phyloP scores from a whole-genome alignment of 1,140 invertebrate species.

The Parapsyche elsis region DNA sequence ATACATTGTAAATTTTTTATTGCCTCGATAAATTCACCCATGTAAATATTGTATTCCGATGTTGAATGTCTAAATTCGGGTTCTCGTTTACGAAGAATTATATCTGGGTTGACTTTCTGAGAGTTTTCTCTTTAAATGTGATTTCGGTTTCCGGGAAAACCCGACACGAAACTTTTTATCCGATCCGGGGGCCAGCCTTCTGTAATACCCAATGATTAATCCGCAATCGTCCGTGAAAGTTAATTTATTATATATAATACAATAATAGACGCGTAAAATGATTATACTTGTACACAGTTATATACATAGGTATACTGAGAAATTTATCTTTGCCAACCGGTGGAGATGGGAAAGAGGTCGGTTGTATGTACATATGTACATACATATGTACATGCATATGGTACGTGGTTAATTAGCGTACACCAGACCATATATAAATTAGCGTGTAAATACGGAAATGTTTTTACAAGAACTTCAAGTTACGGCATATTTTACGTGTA shows the following conservation, averaged over 20 bases:
- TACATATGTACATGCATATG: background rate
- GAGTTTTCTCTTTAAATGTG: background rate
- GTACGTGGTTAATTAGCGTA: too few species aligned
- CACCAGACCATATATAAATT: too few species aligned
- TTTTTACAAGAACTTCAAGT: too few species aligned
- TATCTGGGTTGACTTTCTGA: background rate
- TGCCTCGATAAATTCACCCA: background rate
- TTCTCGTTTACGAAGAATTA: background rate
- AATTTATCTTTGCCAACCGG: too few species aligned
- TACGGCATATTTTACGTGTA: too few species aligned
- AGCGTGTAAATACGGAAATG: too few species aligned
- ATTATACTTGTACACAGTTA: too few species aligned
- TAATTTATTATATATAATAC: background rate
- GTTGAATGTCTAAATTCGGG: background rate
- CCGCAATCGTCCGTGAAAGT: slow-evolving; percentile 25
- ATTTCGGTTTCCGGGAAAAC: background rate
- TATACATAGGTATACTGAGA: too few species aligned
- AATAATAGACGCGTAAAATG: too few species aligned
- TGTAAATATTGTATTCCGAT: background rate
- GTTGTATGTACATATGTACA: background rate
- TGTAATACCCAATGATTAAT: slow-evolving; percentile 11
- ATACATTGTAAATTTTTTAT: background rate
- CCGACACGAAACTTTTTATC: slow-evolving; percentile 16
- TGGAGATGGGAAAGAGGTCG: background rate
- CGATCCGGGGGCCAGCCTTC: slow-evolving; percentile 8